Conservation (phyloP, 35 echinoderm and acorn worm species). For the Anneissia japonica region DNA sequence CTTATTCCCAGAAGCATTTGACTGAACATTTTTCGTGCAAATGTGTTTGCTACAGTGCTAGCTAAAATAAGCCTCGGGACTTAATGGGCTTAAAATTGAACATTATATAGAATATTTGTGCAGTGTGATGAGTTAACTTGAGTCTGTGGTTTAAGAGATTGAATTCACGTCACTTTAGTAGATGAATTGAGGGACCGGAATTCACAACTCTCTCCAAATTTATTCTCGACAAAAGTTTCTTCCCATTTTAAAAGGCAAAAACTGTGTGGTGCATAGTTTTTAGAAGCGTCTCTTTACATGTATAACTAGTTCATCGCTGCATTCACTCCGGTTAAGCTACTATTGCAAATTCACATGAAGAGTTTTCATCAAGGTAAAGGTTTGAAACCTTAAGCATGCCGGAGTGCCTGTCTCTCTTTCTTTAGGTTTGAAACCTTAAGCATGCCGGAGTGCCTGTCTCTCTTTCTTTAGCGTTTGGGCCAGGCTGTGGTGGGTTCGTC, state of each 20-base stretch:
- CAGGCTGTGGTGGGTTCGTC: too few species aligned
- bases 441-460: too few species aligned
- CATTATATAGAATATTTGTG: not conserved
- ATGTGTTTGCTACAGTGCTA: not conserved
- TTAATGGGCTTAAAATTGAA: conserved; percentile 2
- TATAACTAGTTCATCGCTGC: not conserved
- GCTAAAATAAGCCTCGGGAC: not conserved
- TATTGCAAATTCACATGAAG: not conserved
- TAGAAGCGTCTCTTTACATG: not conserved
- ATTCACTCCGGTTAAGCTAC: not conserved
- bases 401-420: too few species aligned
- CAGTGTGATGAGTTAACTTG: not conserved
- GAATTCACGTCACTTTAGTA: not conserved
- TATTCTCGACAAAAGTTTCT: not conserved
- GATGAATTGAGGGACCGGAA: not conserved
- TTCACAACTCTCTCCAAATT: not conserved
- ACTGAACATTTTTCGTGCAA: not conserved
- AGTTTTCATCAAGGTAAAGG: not conserved
- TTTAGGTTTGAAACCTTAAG: too few species aligned
- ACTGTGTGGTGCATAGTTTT: not conserved
- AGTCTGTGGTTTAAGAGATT: not conserved
- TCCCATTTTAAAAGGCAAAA: not conserved
- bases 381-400: too few species aligned
- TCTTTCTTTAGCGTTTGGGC: too few species aligned
- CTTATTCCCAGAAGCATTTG: not conserved